Evolutionary conservation across 2,797 vertebrate species (phyloP).

Genomic region (Diglossa cyanea): DNA sequence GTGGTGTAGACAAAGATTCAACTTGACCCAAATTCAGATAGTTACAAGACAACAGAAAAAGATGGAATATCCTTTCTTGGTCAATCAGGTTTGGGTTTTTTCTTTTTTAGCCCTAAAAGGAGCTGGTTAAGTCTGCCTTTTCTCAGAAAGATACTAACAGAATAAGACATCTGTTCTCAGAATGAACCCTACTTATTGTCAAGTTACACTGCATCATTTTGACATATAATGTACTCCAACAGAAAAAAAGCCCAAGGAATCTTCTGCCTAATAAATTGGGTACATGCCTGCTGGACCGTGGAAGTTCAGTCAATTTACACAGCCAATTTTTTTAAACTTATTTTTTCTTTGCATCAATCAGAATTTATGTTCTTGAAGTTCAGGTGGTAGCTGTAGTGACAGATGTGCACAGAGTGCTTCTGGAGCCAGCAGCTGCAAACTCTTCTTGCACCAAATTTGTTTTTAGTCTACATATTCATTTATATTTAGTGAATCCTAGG

Average conservation of each 20-base stretch:
- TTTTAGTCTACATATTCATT: slow-evolving; percentile 14
- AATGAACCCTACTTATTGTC: slow-evolving; percentile 10
- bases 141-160: not conserved
- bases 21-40: not conserved
- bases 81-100: not conserved
- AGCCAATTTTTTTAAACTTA: not conserved
- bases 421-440: slow-evolving; percentile 5
- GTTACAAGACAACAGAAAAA: not conserved
- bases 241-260: not conserved
- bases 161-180: not conserved
- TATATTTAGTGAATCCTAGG: not conserved
- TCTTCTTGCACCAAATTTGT: not conserved
- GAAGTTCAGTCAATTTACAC: not conserved
- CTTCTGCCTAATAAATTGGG: not conserved
- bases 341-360: not conserved
- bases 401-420: not conserved
- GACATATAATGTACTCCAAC: not conserved
- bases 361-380: not conserved
- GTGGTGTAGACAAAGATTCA: not conserved
- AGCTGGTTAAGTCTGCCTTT: not conserved
- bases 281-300: not conserved
- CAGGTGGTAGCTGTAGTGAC: slow-evolving; percentile 31
- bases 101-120: not conserved
- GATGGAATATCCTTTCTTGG: not conserved
- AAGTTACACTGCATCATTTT: slow-evolving; percentile 19